phyloP scores from a whole-genome alignment of 2,797 vertebrate genomes.

The Etheostoma nigrum region DNA sequence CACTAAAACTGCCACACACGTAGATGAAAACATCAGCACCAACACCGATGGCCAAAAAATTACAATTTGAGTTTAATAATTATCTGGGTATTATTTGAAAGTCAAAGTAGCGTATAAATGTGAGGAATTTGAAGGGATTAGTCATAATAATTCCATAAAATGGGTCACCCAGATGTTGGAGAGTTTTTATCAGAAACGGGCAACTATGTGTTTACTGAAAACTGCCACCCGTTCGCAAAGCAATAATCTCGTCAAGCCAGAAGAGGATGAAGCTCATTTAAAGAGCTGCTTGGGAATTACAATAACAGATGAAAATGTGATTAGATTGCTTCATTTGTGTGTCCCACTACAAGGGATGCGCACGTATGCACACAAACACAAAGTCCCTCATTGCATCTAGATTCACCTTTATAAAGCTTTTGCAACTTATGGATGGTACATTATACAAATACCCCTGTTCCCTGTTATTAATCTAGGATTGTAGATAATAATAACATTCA shows the following conservation, averaged over 20 bases:
- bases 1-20: neutral
- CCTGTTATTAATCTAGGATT: constrained; percentile 11
- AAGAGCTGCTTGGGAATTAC: constrained; percentile 47
- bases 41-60: constrained; percentile 7
- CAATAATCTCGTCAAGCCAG: constrained; percentile 66
- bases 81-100: constrained; percentile 67
- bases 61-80: constrained; percentile 27
- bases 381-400: constrained; percentile 3
- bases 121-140: constrained; percentile 69
- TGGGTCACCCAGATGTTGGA: constrained; percentile 76
- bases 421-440: neutral
- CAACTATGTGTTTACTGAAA: constrained; percentile 68
- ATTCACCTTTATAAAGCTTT: constrained; percentile 22
- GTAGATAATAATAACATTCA: neutral
- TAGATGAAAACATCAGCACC: constrained; percentile 1
- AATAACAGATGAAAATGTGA: constrained; percentile 62
- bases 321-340: constrained; percentile 57
- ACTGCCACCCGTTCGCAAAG: constrained; percentile 54
- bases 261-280: constrained; percentile 54
- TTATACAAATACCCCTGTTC: neutral
- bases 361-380: neutral
- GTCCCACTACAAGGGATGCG: constrained; percentile 10
- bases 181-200: constrained; percentile 54
- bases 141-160: constrained; percentile 71
- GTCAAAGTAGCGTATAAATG: constrained; percentile 67